Percentiles rank a stretch among this genome's conserved stretches.
phyloP scores from a whole-genome alignment of 2,113 vertebrate genomes.

The Bubo scandiacus region DNA sequence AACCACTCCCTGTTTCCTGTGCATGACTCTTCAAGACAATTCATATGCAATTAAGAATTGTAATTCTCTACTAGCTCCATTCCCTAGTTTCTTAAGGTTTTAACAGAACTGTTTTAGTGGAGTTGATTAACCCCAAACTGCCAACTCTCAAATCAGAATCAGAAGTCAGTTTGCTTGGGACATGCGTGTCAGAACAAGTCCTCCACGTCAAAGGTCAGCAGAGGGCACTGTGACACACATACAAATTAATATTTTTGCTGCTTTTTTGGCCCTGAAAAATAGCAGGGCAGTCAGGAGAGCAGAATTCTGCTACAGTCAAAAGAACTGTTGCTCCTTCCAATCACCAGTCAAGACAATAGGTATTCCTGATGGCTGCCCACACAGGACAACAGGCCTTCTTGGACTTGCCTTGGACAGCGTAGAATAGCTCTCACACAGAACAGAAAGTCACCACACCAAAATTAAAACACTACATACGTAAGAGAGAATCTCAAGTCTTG shows the following conservation, averaged over 20 bases:
- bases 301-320: not conserved
- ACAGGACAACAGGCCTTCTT: not conserved
- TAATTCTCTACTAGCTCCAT: not conserved
- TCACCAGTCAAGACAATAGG: not conserved
- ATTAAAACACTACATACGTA: not conserved
- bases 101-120: not conserved
- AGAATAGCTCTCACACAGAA: accelerated
- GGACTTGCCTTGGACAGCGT: accelerated
- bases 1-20: not conserved
- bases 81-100: not conserved
- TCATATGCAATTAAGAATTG: conserved; percentile 11
- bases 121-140: not conserved
- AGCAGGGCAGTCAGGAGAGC: not conserved
- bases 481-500: not conserved
- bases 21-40: not conserved
- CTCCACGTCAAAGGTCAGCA: not conserved
- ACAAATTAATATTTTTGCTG: not conserved
- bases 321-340: not conserved
- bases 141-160: not conserved
- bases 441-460: not conserved
- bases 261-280: not conserved
- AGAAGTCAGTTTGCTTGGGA: not conserved
- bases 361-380: not conserved
- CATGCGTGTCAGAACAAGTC: not conserved
- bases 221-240: not conserved